A percentile compares a stretch with the other conserved stretches of the same genome.
These are phyloP conservation scores for Oryctes rhinoceros DNA, from an alignment of 1,140 invertebrate species.

Conservation along the genomic window DNA sequence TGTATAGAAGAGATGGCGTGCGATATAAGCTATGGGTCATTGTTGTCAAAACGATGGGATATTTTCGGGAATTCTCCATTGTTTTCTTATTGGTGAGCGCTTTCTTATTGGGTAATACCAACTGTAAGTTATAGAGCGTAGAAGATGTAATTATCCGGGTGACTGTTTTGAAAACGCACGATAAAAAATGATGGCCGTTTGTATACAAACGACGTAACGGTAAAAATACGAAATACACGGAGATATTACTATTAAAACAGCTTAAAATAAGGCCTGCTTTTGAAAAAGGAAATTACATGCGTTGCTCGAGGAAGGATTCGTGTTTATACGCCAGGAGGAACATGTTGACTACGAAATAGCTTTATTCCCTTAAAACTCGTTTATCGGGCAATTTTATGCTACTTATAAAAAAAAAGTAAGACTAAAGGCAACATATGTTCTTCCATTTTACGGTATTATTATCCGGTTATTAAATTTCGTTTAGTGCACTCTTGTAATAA, in stretches of 20 bases:
- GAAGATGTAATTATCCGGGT: constrained; percentile 14
- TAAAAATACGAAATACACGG: not conserved
- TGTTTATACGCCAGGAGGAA: too few species aligned
- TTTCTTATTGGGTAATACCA: constrained; percentile 15
- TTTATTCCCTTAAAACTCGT: too few species aligned
- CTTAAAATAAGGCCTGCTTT: not conserved
- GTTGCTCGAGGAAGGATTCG: too few species aligned
- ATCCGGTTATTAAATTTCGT: too few species aligned
- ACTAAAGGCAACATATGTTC: too few species aligned
- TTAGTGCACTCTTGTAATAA: too few species aligned
- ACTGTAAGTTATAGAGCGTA: constrained; percentile 2
- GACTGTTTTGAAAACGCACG: not conserved
- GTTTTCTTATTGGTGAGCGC: not conserved
- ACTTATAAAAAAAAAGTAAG: too few species aligned
- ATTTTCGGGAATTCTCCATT: constrained; percentile 16
- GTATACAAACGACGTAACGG: not conserved
- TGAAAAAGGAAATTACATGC: too few species aligned
- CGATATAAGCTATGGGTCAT: constrained; percentile 26
- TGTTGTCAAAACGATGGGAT: not conserved
- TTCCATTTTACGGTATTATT: too few species aligned
- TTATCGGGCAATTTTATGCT: too few species aligned
- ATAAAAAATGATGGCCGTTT: constrained; percentile 5
- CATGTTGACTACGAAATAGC: too few species aligned
- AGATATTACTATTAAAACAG: not conserved
- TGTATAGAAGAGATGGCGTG: not conserved